Evolutionary conservation across 2,797 vertebrate genomes (phyloP).

Genomic region (Peromyscus aztecus): DNA sequence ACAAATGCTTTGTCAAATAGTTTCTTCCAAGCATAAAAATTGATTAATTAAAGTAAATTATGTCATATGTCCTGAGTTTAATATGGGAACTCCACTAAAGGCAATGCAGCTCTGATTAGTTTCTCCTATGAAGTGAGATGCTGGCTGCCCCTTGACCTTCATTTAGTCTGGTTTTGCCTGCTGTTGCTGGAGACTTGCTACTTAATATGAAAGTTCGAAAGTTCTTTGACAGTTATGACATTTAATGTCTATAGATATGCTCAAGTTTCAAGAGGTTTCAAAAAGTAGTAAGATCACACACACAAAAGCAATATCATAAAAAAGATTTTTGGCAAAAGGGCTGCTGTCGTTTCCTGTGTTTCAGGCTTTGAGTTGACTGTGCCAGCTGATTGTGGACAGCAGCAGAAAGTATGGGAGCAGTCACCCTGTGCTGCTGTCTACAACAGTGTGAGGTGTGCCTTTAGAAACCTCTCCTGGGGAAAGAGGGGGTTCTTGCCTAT

Average conservation of each 20-base stretch:
- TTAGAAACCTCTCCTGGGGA: background rate
- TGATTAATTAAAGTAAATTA: conserved; percentile 87
- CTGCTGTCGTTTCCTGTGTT: background rate
- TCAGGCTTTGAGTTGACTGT: background rate
- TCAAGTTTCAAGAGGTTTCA: conserved; percentile 19
- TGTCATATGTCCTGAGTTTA: conserved; percentile 82
- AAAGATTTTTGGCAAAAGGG: background rate
- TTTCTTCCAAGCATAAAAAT: conserved; percentile 79
- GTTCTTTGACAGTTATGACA: background rate
- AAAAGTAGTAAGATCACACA: background rate
- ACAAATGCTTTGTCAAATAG: conserved; percentile 85
- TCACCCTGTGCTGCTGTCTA: background rate
- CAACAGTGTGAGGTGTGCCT: background rate
- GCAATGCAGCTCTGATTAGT: conserved; percentile 80
- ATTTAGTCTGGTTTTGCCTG: background rate
- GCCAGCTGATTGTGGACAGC: background rate
- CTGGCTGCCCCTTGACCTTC: conserved; percentile 24
- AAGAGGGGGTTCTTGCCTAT: background rate
- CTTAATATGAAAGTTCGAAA: background rate
- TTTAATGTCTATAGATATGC: background rate
- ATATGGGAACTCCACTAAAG: conserved; percentile 83
- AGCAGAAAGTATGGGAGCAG: background rate
- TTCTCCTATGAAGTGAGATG: conserved; percentile 74
- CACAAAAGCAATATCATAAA: background rate
- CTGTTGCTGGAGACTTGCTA: background rate